These are phyloP conservation scores for Hydrocynus forskahlii DNA, from an alignment of 2,797 vertebrate genomes.

Conservation along the genomic window DNA sequence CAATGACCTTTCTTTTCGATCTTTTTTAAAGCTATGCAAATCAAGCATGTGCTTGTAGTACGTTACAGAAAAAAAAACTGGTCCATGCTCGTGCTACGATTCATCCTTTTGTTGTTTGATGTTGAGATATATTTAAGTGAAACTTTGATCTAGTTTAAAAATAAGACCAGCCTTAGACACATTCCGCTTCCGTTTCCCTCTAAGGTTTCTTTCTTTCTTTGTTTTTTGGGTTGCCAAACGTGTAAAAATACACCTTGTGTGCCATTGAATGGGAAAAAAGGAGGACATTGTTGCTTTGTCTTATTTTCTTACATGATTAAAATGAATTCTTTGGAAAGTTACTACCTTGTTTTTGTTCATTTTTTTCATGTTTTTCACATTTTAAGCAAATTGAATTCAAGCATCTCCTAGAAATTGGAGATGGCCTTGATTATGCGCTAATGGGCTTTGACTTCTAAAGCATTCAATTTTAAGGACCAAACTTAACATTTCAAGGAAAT, in stretches of 20 bases:
- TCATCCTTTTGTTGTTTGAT: constrained; percentile 53
- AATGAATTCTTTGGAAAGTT: constrained; percentile 74
- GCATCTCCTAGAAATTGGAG: background rate
- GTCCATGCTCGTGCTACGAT: constrained; percentile 53
- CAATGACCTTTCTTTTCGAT: constrained; percentile 65
- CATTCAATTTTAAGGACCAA: too few species aligned
- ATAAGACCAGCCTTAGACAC: constrained; percentile 51
- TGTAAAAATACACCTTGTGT: constrained; percentile 80
- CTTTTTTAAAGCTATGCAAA: constrained; percentile 82
- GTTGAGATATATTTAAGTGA: constrained; percentile 49
- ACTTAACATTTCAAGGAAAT: too few species aligned
- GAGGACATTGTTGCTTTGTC: constrained; percentile 75
- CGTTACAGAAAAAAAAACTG: constrained; percentile 55
- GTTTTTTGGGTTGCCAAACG: constrained; percentile 70
- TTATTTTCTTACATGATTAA: constrained; percentile 82
- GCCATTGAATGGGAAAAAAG: constrained; percentile 77
- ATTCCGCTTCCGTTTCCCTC: constrained; percentile 59
- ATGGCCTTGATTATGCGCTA: too few species aligned
- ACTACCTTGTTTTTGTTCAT: background rate
- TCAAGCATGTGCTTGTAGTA: constrained; percentile 68
- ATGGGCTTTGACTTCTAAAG: too few species aligned
- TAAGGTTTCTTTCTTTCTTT: constrained; percentile 35
- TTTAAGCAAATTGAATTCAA: too few species aligned
- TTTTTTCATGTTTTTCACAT: background rate
- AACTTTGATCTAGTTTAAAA: constrained; percentile 53